These are phyloP conservation scores for Orthosia cruda DNA, from an alignment of 2,888 invertebrate species.

Conservation along the genomic window DNA sequence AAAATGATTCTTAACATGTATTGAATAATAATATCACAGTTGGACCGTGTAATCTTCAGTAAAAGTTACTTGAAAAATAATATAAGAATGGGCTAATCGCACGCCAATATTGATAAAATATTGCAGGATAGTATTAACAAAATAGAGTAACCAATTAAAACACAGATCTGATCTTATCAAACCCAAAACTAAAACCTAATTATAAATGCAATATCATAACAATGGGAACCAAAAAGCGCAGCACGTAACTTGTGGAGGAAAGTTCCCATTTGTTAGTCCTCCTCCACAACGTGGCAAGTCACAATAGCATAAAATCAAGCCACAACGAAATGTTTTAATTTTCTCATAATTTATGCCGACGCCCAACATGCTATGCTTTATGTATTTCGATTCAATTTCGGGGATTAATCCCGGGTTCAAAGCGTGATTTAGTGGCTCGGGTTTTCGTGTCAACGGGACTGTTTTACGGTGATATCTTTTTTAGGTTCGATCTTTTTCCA, in stretches of 20 bases:
- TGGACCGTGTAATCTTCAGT: no score
- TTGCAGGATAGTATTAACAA: no score
- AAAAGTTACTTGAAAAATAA: not conserved
- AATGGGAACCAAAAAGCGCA: conserved; percentile 41
- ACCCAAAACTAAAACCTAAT: conserved; percentile 2
- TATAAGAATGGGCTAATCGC: not conserved
- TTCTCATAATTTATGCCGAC: conserved; percentile 68
- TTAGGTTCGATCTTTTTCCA: not conserved
- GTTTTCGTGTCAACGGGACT: conserved; percentile 4
- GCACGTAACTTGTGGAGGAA: conserved; percentile 45
- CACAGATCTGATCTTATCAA: conserved; percentile 14
- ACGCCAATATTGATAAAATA: not conserved
- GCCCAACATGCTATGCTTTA: conserved; percentile 57
- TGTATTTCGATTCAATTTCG: conserved; percentile 66
- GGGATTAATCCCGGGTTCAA: conserved; percentile 47
- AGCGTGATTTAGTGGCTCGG: conserved; percentile 55
- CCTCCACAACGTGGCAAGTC: conserved; percentile 40
- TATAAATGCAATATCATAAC: conserved; percentile 25
- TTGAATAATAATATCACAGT: not conserved
- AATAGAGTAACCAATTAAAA: conserved; percentile 24
- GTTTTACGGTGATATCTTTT: conserved; percentile 24
- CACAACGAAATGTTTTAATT: conserved; percentile 73
- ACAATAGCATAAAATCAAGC: not conserved
- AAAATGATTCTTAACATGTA: no score
- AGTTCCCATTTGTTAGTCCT: conserved; percentile 54